Base-by-base conservation (phyloP, 1,140 invertebrate genomes). In the Liolophura sinensis region DNA sequence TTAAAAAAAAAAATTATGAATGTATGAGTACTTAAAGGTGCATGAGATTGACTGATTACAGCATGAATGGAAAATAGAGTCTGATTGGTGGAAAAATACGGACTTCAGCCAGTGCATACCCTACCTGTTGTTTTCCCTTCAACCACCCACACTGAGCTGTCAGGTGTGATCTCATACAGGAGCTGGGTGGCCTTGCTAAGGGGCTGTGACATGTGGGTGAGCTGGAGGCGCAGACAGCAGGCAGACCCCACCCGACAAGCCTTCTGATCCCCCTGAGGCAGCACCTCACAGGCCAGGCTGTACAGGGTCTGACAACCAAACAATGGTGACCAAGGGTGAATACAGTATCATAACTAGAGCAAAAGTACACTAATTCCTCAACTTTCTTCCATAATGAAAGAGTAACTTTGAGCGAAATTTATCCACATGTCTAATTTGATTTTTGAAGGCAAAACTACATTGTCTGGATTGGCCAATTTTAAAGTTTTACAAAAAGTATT, bases 81-180 rank as follows among this genome's bases (percentile, higher is more conserved):
- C n/a, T n/a, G n/a, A n/a, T n/a, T n/a, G n/a, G n/a, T n/a, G n/a
- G n/a, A n/a, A n/a, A n/a, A n/a, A n/a, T n/a, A n/a, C n/a, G n/a
- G n/a, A n/a, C n/a, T 56, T 14, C 31, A 16, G 24, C 14, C 1
- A n/a, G 31, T 24, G n/a, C 14, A 56, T 12, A 47, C 48, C 57
- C 62, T 58, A 79, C 81, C 79, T 67, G 93, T 92, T 62, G 93
- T 93, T 67, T 92, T 88, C 51, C 94, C 94, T 79, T 93, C 92
- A 16, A 97, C 91, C 5, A 93, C 94, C 95, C 95, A 97, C 86
- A 94, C 90, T 27, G 91, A 91, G 80, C 93, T 92, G 85, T 96
- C 94, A 31, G 92, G 92, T 46, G 95, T 82, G 12, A 97, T 93
- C 83, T 97, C 94, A 81, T 97, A 97, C 92, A 96, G 96, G 0